These are phyloP conservation scores for Strix uralensis DNA, from an alignment of 2,113 vertebrate genomes.

Conservation along the genomic window DNA sequence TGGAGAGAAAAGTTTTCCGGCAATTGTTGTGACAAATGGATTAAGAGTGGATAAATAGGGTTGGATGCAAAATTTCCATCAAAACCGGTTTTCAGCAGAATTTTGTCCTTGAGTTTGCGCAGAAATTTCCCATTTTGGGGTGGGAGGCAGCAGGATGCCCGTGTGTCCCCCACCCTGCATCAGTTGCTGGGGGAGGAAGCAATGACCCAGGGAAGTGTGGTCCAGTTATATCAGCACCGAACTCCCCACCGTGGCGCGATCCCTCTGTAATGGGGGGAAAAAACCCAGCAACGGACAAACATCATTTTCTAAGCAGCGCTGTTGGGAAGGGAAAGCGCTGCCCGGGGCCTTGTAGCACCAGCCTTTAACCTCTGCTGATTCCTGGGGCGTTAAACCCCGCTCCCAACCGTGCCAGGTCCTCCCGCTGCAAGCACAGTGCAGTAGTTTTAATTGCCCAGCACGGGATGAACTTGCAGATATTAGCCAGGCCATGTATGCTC, in stretches of 20 bases:
- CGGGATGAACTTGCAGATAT: constrained; percentile 33
- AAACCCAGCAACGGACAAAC: accelerated
- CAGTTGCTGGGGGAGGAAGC: accelerated
- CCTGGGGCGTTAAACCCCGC: not conserved
- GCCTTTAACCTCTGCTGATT: not conserved
- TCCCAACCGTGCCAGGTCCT: not conserved
- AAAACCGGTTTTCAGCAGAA: not conserved
- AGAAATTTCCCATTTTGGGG: not conserved
- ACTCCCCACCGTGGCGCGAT: accelerated
- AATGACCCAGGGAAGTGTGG: accelerated
- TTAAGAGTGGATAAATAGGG: constrained; percentile 1
- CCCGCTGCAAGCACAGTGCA: not conserved
- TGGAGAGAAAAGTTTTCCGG: not conserved
- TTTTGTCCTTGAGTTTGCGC: not conserved
- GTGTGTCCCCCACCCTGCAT: not conserved
- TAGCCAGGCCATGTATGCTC: constrained; percentile 38
- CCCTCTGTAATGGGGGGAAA: not conserved
- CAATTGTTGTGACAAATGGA: constrained; percentile 38
- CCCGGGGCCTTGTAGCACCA: not conserved
- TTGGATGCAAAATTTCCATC: not conserved
- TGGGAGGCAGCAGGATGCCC: not conserved
- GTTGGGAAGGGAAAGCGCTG: not conserved
- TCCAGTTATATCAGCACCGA: not conserved
- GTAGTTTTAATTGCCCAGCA: constrained; percentile 66
- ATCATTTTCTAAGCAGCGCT: accelerated